Base-by-base conservation (phyloP, 2,888 invertebrate genomes). In the Acleris emargana region DNA sequence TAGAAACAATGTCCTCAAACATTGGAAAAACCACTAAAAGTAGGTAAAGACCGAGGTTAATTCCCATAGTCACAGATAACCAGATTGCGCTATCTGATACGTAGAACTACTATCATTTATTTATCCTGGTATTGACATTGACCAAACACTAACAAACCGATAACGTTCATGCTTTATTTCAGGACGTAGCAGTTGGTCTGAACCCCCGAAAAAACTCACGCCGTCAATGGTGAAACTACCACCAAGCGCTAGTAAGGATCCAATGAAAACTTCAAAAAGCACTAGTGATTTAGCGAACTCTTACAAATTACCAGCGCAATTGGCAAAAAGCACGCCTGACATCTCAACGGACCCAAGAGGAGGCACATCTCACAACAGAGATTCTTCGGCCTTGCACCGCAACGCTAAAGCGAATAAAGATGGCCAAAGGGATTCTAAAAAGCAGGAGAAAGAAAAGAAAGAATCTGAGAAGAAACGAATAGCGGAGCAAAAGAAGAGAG, bases 381-480 rank as follows among this genome's bases (percentile, higher is more conserved):
- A 63, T 25, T 58, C 69, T 1, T n/a, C 64, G 13, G 18, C 61
- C 32, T 68, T 60, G 64, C 74, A 71, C 25, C 54, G 70, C 67
- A 71, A 71, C 62, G 67, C 71, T 64, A 49, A 77, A 64, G 50
- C 69, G 69, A 62, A 67, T 47, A 13, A 76, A 67, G 70, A 76
- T 68, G 64, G 72, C 32, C 76, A 69, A 38, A 77, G 73, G 64
- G 47, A 75, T 38, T 71, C 74, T 43, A 84, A 80, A 69, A 73
- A 71, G 13, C 73, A 80, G 61, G 70, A 80, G 43, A 85, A 81
- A 60, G 84, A 85, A 64, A 80, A 84, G 62, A 82, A 80, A 58
- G 83, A 79, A 66, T 11, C 79, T n/a, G 86, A 89, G 16, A 89
- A 88, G 70, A 80, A 83, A 68, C 72, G 76, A 58, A 25, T 78